Conservation (phyloP, 2,888 invertebrate species). For the Cephonodes hylas region DNA sequence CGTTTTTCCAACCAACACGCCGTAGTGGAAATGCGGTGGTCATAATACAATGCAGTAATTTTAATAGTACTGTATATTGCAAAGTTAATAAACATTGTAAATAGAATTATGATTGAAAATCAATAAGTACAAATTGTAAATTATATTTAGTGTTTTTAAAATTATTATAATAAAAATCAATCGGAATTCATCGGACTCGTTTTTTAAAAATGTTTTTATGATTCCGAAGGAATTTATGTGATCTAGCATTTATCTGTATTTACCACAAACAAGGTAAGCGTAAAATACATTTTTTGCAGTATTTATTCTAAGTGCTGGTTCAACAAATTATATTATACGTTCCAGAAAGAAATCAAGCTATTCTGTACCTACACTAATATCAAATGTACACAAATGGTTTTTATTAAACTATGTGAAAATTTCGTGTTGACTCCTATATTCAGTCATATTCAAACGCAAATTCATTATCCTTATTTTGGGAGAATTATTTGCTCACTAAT, state of each 20-base stretch:
- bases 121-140: slow-evolving; percentile 19
- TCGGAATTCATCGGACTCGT: not conserved
- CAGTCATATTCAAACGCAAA: no score
- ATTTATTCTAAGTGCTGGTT: not conserved
- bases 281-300: not conserved
- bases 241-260: slow-evolving; percentile 1
- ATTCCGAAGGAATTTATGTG: slow-evolving; percentile 20
- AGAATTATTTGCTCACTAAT: no score
- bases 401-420: no score
- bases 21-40: slow-evolving; percentile 42
- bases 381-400: no score
- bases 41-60: slow-evolving; percentile 34
- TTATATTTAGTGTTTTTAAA: slow-evolving; percentile 9
- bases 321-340: no score
- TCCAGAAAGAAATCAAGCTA: no score
- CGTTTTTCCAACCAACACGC: slow-evolving; percentile 19
- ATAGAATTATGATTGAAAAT: slow-evolving; percentile 23
- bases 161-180: not conserved
- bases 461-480: no score
- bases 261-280: not conserved
- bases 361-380: no score
- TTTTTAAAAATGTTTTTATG: not conserved
- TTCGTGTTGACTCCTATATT: no score
- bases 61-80: slow-evolving; percentile 23
- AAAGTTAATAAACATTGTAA: slow-evolving; percentile 27